Evolutionary conservation across 2,113 vertebrate species (phyloP).

Genomic region (Vulpes lagopus): DNA sequence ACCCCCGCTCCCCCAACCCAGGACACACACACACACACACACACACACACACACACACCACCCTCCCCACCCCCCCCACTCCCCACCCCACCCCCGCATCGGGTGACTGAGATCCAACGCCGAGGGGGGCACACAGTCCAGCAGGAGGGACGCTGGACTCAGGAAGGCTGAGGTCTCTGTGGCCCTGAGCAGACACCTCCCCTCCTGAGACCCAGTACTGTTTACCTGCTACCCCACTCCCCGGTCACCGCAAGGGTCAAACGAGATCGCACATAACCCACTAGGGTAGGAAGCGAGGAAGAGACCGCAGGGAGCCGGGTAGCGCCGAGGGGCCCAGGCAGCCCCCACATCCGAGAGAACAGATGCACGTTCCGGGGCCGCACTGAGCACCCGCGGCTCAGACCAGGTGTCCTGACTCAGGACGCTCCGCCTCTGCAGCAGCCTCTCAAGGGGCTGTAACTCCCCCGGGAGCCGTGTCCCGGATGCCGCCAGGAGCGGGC

Average conservation of each 20-base stretch:
- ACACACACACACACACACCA: too few species aligned
- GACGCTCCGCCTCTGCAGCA: not conserved
- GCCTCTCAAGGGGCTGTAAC: slow-evolving; percentile 8
- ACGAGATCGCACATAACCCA: too few species aligned
- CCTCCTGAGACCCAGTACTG: not conserved
- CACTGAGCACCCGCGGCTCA: not conserved
- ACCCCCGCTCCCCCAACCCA: too few species aligned
- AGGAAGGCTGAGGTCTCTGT: not conserved
- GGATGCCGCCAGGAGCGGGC: slow-evolving; percentile 11
- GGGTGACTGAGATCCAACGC: accelerated
- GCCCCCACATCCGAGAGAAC: not conserved
- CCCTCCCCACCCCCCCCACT: too few species aligned
- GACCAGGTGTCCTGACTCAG: not conserved
- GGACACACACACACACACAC: too few species aligned
- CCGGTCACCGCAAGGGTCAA: not conserved
- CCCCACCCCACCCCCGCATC: too few species aligned
- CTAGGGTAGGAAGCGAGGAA: not conserved
- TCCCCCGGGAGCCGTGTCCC: slow-evolving; percentile 16
- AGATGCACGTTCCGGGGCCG: not conserved
- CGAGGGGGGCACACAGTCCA: not conserved
- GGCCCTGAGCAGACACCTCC: not conserved
- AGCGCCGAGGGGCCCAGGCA: accelerated
- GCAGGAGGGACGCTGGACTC: not conserved
- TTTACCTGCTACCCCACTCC: not conserved
- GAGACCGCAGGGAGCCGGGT: too few species aligned